Base-by-base conservation (phyloP, 2,113 vertebrate species). In the Oceanodroma tethys region DNA sequence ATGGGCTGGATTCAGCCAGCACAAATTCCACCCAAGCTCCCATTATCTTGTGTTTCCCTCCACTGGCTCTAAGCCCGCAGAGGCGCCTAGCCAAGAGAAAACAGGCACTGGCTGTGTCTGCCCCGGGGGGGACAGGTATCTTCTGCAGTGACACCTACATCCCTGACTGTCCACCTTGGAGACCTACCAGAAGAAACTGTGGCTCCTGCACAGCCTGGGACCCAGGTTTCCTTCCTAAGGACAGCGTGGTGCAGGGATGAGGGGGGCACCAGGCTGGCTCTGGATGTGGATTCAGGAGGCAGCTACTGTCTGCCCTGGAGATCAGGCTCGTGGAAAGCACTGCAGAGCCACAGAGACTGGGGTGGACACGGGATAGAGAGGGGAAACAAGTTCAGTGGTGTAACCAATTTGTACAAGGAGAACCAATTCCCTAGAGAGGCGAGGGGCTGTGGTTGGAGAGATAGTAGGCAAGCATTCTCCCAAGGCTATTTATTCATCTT, bases 401-500 rank as follows among this genome's bases (percentile, higher is more conserved):
- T 52, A 67, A 83, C 55, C n/a, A n/a, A 19, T n/a, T 38, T 67
- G 72, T 42, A 59, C 0, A 0, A 86, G 60, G 48, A 90, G 32
- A 23, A 66, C 14, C 55, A 81, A 29, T 70, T 71, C 66, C 29
- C 22, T 7, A 11, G 62, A 79, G 32, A 72, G 73, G 18, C 32
- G n/a, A 79, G 38, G 25, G 42, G 22, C 53, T 87, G 52, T 19
- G 48, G 32, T 7, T 47, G 38, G 48, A 81, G 70, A 90, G 23
- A 66, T 20, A 82, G 50, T 29, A 67, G 32, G 38, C 15, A 76
- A 81, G 52, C 16, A 47, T 84, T 59, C 40, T 95, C 83, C 70
- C 62, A 94, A 75, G 74, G 81, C 81, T 94, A 88, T 96, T 95
- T 93, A 47, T 88, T 96, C 42, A 60, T 92, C 70, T 86, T 88